Percentiles rank a stretch among this genome's conserved stretches.
phyloP scores from a whole-genome alignment of 1,140 invertebrate genomes.

The Bilobella aurantiaca region DNA sequence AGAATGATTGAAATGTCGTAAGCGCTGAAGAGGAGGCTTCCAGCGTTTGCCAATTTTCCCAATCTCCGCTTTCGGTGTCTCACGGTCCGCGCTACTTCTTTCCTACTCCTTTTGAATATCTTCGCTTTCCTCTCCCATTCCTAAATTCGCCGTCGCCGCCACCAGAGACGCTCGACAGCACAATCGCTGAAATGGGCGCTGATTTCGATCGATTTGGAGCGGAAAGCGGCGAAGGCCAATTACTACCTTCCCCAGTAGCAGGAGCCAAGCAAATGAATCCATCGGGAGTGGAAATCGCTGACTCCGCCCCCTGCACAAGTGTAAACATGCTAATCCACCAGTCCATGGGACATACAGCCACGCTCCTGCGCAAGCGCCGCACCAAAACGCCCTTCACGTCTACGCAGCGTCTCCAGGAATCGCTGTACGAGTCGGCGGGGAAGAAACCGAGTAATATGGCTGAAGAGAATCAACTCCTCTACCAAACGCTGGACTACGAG shows the following conservation, averaged over 20 bases:
- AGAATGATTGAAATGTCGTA: too few species aligned
- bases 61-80: too few species aligned
- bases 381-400: not conserved
- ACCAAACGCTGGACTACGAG: not conserved
- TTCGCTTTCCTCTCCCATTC: too few species aligned
- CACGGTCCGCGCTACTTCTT: too few species aligned
- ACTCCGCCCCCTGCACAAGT: too few species aligned
- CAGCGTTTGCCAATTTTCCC: too few species aligned
- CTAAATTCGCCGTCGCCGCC: too few species aligned
- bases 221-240: not conserved
- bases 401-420: not conserved
- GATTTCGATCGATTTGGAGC: not conserved
- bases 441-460: not conserved
- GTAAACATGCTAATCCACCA: not conserved
- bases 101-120: too few species aligned
- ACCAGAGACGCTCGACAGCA: too few species aligned
- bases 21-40: too few species aligned
- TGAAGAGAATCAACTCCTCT: not conserved
- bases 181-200: too few species aligned
- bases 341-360: not conserved
- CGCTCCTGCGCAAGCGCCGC: not conserved
- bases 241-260: not conserved
- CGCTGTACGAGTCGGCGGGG: not conserved
- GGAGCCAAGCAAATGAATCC: not conserved
- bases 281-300: not conserved